Percentiles rank a stretch among this genome's conserved stretches.
These are phyloP conservation scores for Choristoneura rosaceana DNA, from an alignment of 2,888 invertebrate species.

Conservation along the genomic window DNA sequence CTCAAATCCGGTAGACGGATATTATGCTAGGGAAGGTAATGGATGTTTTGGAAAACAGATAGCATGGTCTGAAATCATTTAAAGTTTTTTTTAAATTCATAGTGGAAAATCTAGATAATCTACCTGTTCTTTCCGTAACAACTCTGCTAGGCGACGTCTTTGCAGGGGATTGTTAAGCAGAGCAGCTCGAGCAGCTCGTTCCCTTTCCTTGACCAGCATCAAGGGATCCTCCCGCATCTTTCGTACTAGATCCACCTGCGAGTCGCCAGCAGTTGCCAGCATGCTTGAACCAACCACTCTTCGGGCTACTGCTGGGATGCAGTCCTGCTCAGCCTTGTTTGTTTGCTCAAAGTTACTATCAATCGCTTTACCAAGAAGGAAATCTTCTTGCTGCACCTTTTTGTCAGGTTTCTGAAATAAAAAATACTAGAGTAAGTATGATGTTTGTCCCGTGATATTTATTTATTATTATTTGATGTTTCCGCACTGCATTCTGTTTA, in stretches of 20 bases:
- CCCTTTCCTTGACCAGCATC: slow-evolving; percentile 94
- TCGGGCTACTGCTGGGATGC: slow-evolving; percentile 87
- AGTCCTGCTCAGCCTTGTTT: slow-evolving; percentile 89
- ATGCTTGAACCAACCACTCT: slow-evolving; percentile 78
- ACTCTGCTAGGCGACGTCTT: slow-evolving; percentile 92
- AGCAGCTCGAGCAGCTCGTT: slow-evolving; percentile 94
- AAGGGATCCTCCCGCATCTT: slow-evolving; percentile 98
- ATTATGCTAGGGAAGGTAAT: no score
- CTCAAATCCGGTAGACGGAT: no score
- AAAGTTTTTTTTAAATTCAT: no score
- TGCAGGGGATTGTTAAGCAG: slow-evolving; percentile 96
- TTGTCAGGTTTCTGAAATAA: slow-evolving; percentile 83
- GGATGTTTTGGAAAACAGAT: no score
- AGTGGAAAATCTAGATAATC: no score
- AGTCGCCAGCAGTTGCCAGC: slow-evolving; percentile 78
- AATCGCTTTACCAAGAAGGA: slow-evolving; percentile 92
- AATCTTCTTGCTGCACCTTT: slow-evolving; percentile 93
- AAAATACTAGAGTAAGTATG: no score
- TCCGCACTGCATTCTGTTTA: no score
- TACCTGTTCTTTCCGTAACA: slow-evolving; percentile 87
- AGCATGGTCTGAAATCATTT: no score
- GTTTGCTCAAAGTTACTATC: slow-evolving; percentile 90
- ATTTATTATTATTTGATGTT: no score
- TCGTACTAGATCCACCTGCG: slow-evolving; percentile 93
- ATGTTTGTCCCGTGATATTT: no score